phyloP scores from a whole-genome alignment of 1,140 invertebrate species.

The Dysdera silvatica region DNA sequence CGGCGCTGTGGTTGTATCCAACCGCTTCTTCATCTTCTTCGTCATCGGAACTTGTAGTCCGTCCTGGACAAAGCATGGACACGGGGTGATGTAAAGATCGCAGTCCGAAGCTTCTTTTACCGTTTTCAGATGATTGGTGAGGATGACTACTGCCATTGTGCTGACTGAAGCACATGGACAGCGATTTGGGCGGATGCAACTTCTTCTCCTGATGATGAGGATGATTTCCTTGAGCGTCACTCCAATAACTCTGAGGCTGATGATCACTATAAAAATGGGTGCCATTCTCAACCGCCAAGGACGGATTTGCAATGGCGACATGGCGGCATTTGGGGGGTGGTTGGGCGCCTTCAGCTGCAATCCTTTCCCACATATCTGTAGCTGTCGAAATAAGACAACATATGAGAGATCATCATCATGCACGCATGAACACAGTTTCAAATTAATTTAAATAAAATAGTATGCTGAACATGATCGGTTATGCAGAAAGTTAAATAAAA shows the following conservation, averaged over 20 bases:
- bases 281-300: not conserved
- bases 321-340: conserved; percentile 62
- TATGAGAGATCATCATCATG: not conserved
- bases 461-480: no score
- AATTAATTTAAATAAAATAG: no score
- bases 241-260: not conserved
- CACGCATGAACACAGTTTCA: no score
- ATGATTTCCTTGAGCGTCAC: not conserved
- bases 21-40: conserved; percentile 27
- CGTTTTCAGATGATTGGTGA: conserved; percentile 1
- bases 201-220: not conserved
- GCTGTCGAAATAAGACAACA: conserved; percentile 46
- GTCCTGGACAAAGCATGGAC: conserved; percentile 28
- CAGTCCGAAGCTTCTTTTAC: conserved; percentile 26
- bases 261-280: not conserved
- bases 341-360: conserved; percentile 57
- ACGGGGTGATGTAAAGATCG: conserved; percentile 34
- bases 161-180: conserved; percentile 35
- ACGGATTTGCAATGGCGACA: conserved; percentile 37
- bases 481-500: no score
- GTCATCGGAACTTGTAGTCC: conserved; percentile 30
- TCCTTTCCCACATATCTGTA: conserved; percentile 66
- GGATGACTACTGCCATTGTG: no score
- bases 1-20: conserved; percentile 24
- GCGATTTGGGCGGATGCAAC: conserved; percentile 32